phyloP scores from a whole-genome alignment of 2,888 invertebrate species.

The Ptilodon capucinus region DNA sequence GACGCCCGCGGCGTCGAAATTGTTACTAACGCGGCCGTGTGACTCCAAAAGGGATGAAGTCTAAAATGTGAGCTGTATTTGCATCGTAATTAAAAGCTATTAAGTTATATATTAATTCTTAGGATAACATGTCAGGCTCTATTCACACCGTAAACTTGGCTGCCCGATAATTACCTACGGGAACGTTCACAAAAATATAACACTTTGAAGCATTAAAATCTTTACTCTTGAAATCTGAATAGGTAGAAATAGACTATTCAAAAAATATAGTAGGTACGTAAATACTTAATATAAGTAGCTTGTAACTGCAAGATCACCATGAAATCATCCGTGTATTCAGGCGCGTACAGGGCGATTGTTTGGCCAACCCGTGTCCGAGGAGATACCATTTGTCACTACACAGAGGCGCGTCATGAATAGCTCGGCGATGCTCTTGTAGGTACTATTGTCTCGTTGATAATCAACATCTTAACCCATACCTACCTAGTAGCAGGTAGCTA shows the following conservation, averaged over 20 bases:
- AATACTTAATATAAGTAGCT: too few species aligned
- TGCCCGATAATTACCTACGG: too few species aligned
- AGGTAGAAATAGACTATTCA: too few species aligned
- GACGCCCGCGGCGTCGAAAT: conserved; percentile 43
- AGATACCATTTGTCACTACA: background rate
- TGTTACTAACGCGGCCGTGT: conserved; percentile 33
- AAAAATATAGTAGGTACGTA: too few species aligned
- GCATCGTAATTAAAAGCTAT: background rate
- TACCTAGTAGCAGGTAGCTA: too few species aligned
- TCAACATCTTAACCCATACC: background rate
- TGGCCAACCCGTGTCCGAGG: background rate
- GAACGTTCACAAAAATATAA: too few species aligned
- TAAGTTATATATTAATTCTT: background rate
- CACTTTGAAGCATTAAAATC: too few species aligned
- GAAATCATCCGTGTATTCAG: background rate
- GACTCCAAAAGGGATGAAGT: background rate
- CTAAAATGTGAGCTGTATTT: background rate
- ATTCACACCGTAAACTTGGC: too few species aligned
- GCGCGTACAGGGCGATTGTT: conserved; percentile 4
- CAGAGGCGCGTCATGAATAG: background rate
- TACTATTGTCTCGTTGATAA: background rate
- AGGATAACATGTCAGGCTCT: too few species aligned
- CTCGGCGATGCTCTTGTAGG: background rate
- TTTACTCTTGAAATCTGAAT: too few species aligned
- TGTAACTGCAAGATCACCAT: background rate